Evolutionary conservation across 2,888 invertebrate species (phyloP), one percentile per base, ranked within the genome.

Genomic region (Heliconius sara): DNA sequence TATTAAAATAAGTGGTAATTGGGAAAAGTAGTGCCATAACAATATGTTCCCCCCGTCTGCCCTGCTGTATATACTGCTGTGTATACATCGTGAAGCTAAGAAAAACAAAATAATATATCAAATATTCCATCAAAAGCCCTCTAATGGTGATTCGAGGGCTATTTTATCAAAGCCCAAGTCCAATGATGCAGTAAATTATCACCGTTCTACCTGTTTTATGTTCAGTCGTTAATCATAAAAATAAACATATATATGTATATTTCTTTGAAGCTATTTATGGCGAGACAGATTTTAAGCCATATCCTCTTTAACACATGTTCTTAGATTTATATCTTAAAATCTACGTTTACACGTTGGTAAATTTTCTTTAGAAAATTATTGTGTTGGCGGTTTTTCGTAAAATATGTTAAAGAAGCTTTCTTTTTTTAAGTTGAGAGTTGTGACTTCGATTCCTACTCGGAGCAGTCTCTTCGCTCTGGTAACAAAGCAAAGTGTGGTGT

Each of bases 191-290:
- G 73, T 78, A 74, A 82, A 77, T 80, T 81, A 82, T 81, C 65
- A 60, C 47, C 30, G 75, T 76, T 74, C 78, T 79, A 80, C 72
- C 75, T 80, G 80, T 60, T 80, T 83, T 80, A 83, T 79, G 68
- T 68, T 60, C 22, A 16, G 72, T 78, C 79, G 78, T 81, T 79
- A 78, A 81, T 82, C 79, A 80, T 77, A 79, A 80, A 72, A 79
- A 79, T 80, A 77, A 73, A 80, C 70, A 60, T 65, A 74, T 67
- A 78, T 65, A 74, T 77, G 71, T 34, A 65, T 65, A 63, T 60
- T 74, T 78, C 80, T 81, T 81, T 81, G 81, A 81, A 71, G 78
- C 70, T 81, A 77, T 81, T 77, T 81, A 75, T 77, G 78, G 30
- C 19, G 43, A 63, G 74, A 71, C 65, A 68, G 25, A 68, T 77